Evolutionary conservation across 2,797 vertebrate species (phyloP).

Genomic region (Catharus ustulatus): DNA sequence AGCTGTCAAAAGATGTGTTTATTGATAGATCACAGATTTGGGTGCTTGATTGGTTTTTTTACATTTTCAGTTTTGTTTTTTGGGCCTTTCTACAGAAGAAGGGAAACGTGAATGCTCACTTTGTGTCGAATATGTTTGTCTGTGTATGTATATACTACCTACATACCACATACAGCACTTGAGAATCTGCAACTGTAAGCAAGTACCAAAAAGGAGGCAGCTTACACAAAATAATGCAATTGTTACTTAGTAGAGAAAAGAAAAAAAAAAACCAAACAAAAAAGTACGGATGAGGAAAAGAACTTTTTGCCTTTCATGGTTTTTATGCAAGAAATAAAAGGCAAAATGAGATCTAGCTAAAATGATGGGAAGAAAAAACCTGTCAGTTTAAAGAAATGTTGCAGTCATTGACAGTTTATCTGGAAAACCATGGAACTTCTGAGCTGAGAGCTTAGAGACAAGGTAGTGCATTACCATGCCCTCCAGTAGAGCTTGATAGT

Average conservation of each 20-base stretch:
- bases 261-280: neutral
- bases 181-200: neutral
- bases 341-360: neutral
- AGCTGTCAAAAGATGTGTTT: neutral
- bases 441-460: neutral
- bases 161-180: neutral
- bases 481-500: neutral
- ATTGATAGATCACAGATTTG: neutral
- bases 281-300: neutral
- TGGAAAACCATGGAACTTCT: neutral
- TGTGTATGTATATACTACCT: rapidly evolving
- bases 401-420: neutral
- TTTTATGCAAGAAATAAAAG: neutral
- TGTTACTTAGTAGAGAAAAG: neutral
- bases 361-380: neutral
- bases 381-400: neutral
- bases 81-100: neutral
- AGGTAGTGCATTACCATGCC: neutral
- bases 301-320: neutral
- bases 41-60: neutral
- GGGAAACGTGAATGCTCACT: neutral
- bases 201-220: neutral
- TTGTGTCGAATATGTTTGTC: neutral
- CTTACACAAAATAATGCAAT: neutral
- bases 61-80: neutral